Conservation (phyloP, 2,113 vertebrate genomes). For the Percopsis transmontana region DNA sequence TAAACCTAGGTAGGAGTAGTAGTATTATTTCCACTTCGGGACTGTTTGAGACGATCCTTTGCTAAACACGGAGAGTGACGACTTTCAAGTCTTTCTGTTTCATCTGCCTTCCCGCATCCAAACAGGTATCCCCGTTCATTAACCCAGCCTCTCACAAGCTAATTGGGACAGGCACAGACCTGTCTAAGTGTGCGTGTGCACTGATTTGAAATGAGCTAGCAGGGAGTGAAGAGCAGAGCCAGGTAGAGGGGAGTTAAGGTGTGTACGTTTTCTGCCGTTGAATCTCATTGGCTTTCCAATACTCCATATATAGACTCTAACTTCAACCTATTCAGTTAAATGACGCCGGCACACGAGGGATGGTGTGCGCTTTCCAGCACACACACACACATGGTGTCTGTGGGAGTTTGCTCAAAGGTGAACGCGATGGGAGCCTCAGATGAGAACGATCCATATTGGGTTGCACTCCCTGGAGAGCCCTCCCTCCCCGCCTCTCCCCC, state of each 20-base stretch:
- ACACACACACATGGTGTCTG: conserved; percentile 14
- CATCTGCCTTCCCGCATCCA: conserved; percentile 17
- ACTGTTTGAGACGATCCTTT: neutral
- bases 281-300: neutral
- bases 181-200: conserved; percentile 16
- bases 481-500: neutral
- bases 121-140: conserved; percentile 42
- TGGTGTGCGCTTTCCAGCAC: conserved; percentile 1
- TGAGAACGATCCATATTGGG: conserved; percentile 17
- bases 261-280: neutral
- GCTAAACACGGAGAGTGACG: conserved; percentile 11
- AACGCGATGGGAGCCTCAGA: conserved; percentile 21
- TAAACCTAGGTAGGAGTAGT: too few species aligned
- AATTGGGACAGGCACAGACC: conserved; percentile 38
- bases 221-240: neutral
- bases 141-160: conserved; percentile 21
- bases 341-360: neutral
- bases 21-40: too few species aligned
- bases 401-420: conserved; percentile 17
- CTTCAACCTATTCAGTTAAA: conserved; percentile 4
- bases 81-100: neutral
- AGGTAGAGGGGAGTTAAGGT: neutral
- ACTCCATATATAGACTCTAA: neutral
- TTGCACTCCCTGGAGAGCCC: conserved; percentile 34
- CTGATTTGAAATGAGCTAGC: neutral